Conservation (phyloP, 2,888 invertebrate species). For the Lithophane ornitopus region DNA sequence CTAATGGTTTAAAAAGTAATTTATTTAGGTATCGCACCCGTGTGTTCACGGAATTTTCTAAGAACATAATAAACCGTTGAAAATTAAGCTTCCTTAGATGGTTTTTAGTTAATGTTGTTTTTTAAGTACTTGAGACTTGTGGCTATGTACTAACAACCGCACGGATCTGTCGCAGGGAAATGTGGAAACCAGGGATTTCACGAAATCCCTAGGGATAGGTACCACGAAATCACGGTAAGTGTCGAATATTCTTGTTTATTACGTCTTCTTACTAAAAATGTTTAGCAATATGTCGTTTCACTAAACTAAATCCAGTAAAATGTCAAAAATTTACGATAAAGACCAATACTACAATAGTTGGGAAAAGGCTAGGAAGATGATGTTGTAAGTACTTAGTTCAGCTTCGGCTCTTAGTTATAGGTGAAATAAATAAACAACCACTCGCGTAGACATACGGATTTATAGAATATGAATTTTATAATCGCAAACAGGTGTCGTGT, state of each 20-base stretch:
- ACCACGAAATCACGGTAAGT: too few relatives aligned
- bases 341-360: background rate
- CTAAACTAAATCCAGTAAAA: too few relatives aligned
- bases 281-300: too few relatives aligned
- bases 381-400: background rate
- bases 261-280: too few relatives aligned
- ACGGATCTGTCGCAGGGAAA: too few relatives aligned
- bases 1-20: slow-evolving; percentile 48
- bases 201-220: too few relatives aligned
- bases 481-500: slow-evolving; percentile 17
- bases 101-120: background rate
- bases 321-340: too few relatives aligned
- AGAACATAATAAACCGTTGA: slow-evolving; percentile 21
- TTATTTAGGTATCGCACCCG: slow-evolving; percentile 42
- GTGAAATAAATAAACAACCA: slow-evolving; percentile 11
- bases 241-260: too few relatives aligned
- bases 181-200: too few relatives aligned
- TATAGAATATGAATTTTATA: slow-evolving; percentile 23
- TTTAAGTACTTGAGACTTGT: too few relatives aligned
- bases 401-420: background rate
- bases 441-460: background rate
- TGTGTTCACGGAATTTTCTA: slow-evolving; percentile 5
- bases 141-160: too few relatives aligned
- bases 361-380: background rate
- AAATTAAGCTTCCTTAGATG: background rate